Conservation (phyloP, 2,797 vertebrate species). For the Phrynocephalus forsythii region DNA sequence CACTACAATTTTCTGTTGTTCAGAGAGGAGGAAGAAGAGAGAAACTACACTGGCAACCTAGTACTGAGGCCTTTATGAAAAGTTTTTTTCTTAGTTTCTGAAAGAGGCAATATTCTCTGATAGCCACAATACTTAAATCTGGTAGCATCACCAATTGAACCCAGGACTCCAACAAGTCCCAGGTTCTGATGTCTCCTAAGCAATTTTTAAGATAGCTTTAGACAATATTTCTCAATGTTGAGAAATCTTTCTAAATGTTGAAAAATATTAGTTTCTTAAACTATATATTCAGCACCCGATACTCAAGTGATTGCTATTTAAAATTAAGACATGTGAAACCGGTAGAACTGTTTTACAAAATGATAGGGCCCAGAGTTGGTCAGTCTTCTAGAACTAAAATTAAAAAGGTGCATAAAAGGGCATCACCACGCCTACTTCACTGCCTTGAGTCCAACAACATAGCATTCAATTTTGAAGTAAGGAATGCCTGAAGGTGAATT, state of each 20-base stretch:
- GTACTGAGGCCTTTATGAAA: neutral
- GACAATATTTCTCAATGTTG: neutral
- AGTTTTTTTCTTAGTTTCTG: neutral
- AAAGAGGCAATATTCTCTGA: neutral
- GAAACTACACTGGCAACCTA: neutral
- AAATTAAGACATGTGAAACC: neutral
- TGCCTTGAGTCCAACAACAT: slow-evolving; percentile 10
- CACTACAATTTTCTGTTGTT: neutral
- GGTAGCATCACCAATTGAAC: neutral
- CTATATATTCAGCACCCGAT: neutral
- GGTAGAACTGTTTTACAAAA: neutral
- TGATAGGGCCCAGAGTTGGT: neutral
- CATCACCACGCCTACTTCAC: neutral
- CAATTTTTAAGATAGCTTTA: neutral
- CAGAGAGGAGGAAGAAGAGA: neutral
- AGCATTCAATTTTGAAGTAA: neutral
- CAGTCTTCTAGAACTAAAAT: slow-evolving; percentile 7
- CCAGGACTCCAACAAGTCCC: neutral
- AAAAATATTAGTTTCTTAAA: no score
- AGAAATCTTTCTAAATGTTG: no score
- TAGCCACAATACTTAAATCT: neutral
- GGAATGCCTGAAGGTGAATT: slow-evolving; percentile 15
- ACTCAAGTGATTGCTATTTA: neutral
- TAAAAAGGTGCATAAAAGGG: neutral
- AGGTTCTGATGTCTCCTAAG: neutral